Evolutionary conservation across 2,113 vertebrate genomes (phyloP).

Genomic region (Colinus virginianus): DNA sequence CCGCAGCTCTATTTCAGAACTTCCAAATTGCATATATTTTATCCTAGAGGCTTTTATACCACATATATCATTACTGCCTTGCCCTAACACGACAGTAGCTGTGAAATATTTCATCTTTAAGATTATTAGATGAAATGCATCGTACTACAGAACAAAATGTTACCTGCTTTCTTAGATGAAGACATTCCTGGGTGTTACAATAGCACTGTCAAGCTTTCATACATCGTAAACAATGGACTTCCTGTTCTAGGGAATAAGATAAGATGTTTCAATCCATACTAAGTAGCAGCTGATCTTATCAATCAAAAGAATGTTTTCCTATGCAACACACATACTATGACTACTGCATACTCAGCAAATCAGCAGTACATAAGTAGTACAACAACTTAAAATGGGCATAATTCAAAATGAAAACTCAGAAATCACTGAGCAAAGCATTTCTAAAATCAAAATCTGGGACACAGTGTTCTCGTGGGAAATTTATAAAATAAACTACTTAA

Average conservation of each 20-base stretch:
- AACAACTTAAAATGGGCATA: neutral
- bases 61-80: neutral
- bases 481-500: neutral
- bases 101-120: neutral
- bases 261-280: constrained; percentile 2
- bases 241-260: neutral
- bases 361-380: neutral
- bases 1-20: neutral
- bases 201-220: neutral
- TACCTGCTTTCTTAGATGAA: constrained; percentile 1
- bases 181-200: neutral
- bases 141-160: neutral
- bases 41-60: neutral
- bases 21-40: neutral
- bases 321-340: neutral
- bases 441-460: constrained; percentile 17
- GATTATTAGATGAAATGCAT: neutral
- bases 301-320: neutral
- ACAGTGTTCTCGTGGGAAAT: neutral
- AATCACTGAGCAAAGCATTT: constrained; percentile 17
- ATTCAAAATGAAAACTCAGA: neutral
- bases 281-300: neutral
- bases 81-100: neutral
- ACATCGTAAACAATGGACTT: neutral
- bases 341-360: neutral